A percentile compares a stretch with the other conserved stretches of the same genome.
Evolutionary conservation across 2,113 vertebrate genomes (phyloP).

Genomic region (Cyphotilapia sp.): DNA sequence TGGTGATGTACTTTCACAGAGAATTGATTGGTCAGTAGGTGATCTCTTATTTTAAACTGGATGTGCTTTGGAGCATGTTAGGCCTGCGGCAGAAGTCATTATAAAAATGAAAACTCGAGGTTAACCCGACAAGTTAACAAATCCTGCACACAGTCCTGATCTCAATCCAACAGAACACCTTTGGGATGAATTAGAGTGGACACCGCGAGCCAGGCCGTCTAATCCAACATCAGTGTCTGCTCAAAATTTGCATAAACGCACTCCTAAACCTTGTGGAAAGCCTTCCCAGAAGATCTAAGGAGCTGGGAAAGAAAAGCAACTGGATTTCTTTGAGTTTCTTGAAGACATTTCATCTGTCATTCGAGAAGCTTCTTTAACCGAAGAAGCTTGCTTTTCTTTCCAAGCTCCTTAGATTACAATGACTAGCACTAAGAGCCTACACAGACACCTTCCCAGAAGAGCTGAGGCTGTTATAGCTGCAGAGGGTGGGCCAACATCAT

Average conservation of each 20-base stretch:
- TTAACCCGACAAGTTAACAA: background rate
- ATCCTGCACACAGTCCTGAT: background rate
- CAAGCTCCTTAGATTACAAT: background rate
- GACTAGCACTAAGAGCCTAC: background rate
- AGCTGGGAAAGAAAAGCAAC: background rate
- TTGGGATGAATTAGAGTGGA: background rate
- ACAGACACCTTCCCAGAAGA: background rate
- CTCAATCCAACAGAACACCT: background rate
- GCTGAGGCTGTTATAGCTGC: background rate
- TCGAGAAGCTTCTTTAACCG: background rate
- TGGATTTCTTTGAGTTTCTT: background rate
- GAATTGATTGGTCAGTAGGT: background rate
- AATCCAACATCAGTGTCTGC: background rate
- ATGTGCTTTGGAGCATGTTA: background rate
- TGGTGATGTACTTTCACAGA: background rate
- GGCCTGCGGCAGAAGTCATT: background rate
- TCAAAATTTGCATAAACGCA: background rate
- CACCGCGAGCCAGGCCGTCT: background rate
- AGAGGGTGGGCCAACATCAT: background rate
- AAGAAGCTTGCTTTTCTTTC: background rate
- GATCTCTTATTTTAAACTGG: background rate
- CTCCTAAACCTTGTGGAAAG: background rate
- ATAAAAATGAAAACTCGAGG: background rate
- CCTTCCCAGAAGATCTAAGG: background rate
- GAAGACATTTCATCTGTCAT: background rate